Evolutionary conservation across 2,888 invertebrate species (phyloP).

Genomic region (Spodoptera picta): DNA sequence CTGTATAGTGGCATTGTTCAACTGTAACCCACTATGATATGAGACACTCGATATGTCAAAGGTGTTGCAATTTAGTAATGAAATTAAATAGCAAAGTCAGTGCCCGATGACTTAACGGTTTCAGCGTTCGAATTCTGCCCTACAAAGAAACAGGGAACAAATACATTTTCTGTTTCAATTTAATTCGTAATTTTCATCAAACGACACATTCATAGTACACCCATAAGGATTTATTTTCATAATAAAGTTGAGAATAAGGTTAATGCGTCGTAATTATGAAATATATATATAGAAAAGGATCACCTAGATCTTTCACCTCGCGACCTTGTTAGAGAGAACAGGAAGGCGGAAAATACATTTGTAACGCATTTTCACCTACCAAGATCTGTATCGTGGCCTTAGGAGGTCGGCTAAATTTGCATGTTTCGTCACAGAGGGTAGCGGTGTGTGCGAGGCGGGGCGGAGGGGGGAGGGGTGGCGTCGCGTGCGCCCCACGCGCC

Average conservation of each 20-base stretch:
- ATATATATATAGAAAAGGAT: conserved; percentile 39
- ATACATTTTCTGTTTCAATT: not conserved
- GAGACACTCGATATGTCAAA: conserved; percentile 31
- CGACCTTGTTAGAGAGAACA: conserved; percentile 72
- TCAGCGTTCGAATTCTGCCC: conserved; percentile 11
- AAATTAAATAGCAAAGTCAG: conserved; percentile 53
- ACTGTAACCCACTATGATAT: conserved; percentile 39
- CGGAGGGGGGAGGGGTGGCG: conserved; percentile 47
- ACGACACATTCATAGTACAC: no score
- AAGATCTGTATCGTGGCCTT: conserved; percentile 68
- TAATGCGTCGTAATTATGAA: conserved; percentile 32
- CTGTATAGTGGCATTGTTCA: conserved; percentile 21
- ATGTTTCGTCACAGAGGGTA: conserved; percentile 77
- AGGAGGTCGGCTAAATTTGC: conserved; percentile 78
- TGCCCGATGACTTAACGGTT: conserved; percentile 46
- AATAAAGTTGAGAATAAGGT: conserved; percentile 39
- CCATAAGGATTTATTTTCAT: conserved; percentile 4
- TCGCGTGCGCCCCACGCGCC: conserved; percentile 80
- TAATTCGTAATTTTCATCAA: conserved; percentile 11
- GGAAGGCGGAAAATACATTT: conserved; percentile 66
- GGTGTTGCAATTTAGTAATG: conserved; percentile 57
- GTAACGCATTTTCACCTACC: conserved; percentile 73
- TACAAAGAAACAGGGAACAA: no score
- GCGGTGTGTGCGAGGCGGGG: conserved; percentile 15
- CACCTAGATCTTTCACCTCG: conserved; percentile 61